Evolutionary conservation across 2,113 vertebrate genomes (phyloP), one percentile per base, ranked within the genome.

Genomic region (Oncorhynchus clarkii): DNA sequence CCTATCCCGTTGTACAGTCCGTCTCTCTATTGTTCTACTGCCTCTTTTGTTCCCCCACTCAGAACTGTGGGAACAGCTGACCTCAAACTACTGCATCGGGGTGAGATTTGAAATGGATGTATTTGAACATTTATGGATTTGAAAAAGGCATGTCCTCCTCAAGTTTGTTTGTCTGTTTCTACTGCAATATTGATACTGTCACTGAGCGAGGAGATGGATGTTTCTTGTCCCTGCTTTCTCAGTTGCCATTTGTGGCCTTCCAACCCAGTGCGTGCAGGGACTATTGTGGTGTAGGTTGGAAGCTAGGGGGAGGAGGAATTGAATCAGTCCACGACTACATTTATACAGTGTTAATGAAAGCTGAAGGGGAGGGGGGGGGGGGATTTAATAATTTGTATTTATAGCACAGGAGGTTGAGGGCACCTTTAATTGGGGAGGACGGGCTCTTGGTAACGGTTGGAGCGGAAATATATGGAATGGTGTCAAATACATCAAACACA

Each of bases 111-210:
- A n/a, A 67, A 27, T 26, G 20, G 22, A 29, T 26, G 64, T n/a
- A 4, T 27, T 5, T 26, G 64, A 67, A 64, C 22, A n/a, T 64
- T 26, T 64, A 64, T 64, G 62, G 62, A 11, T 67, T 14, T 67
- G 65, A 67, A 29, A 14, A 26, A 31, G n/a, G 29, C 65, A 29
- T 67, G 65, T 67, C 65, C 65, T 66, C 64, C 62, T 64, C n/a
- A 22, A 14, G 22, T 67, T 67, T 12, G 65, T 67, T 26, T 67
- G 59, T 11, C 24, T 29, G 22, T 29, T 27, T 67, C 11, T 26
- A 24, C 59, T 62, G 59, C 59, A 62, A 62, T 62, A 62, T 62
- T 62, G 59, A 62, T 62, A 22, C 54, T 57, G 59, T 62, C 59
- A 62, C 59, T 11, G 3, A 62, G 59, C 59, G 16, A 22, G 9